phyloP scores from a whole-genome alignment of 1,140 invertebrate species.

The Dinoponera quadriceps region DNA sequence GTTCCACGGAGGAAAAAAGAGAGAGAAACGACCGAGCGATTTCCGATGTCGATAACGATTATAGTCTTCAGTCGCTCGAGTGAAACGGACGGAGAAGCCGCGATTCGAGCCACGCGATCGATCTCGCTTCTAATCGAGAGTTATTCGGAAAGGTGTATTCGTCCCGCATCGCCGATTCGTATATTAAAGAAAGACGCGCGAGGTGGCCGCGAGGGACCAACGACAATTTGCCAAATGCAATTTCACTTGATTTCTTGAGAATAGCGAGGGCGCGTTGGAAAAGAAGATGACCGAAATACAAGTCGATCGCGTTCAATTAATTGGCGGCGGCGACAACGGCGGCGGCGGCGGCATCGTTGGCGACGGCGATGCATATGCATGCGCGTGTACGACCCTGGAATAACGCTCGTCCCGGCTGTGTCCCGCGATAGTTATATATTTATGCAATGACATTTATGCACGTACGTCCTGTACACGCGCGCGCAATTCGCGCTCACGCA shows the following conservation, averaged over 20 bases:
- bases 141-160: conserved; percentile 17
- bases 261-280: background rate
- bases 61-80: background rate
- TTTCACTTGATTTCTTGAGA: conserved; percentile 40
- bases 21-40: background rate
- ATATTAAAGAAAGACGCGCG: background rate
- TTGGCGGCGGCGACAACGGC: conserved; percentile 26
- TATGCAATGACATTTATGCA: conserved; percentile 46
- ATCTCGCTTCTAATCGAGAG: conserved; percentile 2
- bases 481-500: background rate
- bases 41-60: background rate
- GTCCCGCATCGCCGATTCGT: conserved; percentile 3
- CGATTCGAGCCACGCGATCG: background rate
- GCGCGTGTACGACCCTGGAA: conserved; percentile 48
- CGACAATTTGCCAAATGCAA: conserved; percentile 18
- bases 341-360: conserved; percentile 6
- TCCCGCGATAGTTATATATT: conserved; percentile 51
- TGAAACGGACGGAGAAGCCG: background rate
- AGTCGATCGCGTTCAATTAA: conserved; percentile 64
- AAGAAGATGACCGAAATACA: conserved; percentile 48
- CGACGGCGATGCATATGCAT: conserved; percentile 58
- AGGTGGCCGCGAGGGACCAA: background rate
- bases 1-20: background rate
- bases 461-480: background rate
- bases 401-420: conserved; percentile 35